These are phyloP conservation scores for Heterodera carotae DNA, from an alignment of 1,140 invertebrate genomes.

Conservation along the genomic window DNA sequence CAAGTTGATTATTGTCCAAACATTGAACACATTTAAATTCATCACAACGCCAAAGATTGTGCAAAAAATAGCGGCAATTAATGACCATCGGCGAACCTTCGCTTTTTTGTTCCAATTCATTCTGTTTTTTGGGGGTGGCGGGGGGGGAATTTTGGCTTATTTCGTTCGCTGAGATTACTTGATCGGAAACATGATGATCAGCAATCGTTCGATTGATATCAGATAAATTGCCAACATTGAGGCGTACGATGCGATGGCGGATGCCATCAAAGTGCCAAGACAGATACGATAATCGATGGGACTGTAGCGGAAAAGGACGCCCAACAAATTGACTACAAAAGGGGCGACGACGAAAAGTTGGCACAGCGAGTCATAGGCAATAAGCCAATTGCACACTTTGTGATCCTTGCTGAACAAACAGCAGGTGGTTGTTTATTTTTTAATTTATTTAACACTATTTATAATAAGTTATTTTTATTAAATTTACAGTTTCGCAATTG, in stretches of 20 bases:
- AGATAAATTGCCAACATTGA: background rate
- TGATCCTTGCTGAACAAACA: background rate
- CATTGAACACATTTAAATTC: background rate
- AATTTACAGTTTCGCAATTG: no score
- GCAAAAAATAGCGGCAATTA: background rate
- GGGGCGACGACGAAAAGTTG: conserved; percentile 11
- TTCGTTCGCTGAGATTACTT: background rate
- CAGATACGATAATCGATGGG: background rate
- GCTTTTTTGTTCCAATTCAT: background rate
- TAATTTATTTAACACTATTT: no score
- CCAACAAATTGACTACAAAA: background rate
- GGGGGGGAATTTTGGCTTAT: no score
- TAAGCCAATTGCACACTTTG: no score
- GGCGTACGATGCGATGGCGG: background rate
- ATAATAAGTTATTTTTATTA: no score
- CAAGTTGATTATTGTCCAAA: background rate
- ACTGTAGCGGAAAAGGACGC: background rate
- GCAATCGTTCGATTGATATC: background rate
- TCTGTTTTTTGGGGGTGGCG: no score
- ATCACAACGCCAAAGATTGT: background rate
- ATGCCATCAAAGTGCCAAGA: background rate
- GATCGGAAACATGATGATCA: background rate
- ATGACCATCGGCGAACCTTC: background rate
- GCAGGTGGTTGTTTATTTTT: no score
- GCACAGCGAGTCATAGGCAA: no score